A percentile compares a stretch with the other conserved stretches of the same genome.
phyloP scores from a whole-genome alignment of 1,140 invertebrate genomes.

The Drosophila lacteicornis region DNA sequence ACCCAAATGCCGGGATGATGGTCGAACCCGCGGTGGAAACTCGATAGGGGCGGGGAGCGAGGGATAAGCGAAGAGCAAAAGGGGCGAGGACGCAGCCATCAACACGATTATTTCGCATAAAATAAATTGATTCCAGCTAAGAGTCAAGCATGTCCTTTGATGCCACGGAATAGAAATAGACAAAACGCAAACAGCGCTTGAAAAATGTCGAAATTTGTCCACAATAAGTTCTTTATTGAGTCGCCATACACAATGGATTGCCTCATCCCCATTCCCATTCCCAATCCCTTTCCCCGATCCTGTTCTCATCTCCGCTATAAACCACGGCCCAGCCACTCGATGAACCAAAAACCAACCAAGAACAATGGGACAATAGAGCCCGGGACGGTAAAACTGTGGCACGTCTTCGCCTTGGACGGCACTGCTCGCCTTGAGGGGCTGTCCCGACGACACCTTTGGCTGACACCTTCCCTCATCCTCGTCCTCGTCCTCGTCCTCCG shows the following conservation, averaged over 20 bases:
- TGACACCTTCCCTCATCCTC: constrained; percentile 69
- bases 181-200: constrained; percentile 71
- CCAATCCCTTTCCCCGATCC: constrained; percentile 7
- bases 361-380: constrained; percentile 51
- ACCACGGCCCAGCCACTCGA: constrained; percentile 72
- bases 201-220: constrained; percentile 83
- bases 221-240: constrained; percentile 84
- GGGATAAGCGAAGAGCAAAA: constrained; percentile 57
- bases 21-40: constrained; percentile 37
- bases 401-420: constrained; percentile 60
- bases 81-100: constrained; percentile 83
- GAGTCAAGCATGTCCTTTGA: constrained; percentile 81
- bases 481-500: constrained; percentile 6
- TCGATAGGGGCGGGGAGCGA: constrained; percentile 16
- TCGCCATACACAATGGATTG: constrained; percentile 77
- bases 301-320: constrained; percentile 56
- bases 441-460: constrained; percentile 72
- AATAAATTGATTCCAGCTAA: constrained; percentile 85
- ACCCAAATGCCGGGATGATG: constrained; percentile 42
- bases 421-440: constrained; percentile 25
- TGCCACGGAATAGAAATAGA: constrained; percentile 40
- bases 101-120: constrained; percentile 85
- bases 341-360: constrained; percentile 55
- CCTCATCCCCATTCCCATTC: constrained; percentile 24
- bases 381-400: constrained; percentile 65